phyloP scores from a whole-genome alignment of 2,113 vertebrate genomes.

The Numida meleagris region DNA sequence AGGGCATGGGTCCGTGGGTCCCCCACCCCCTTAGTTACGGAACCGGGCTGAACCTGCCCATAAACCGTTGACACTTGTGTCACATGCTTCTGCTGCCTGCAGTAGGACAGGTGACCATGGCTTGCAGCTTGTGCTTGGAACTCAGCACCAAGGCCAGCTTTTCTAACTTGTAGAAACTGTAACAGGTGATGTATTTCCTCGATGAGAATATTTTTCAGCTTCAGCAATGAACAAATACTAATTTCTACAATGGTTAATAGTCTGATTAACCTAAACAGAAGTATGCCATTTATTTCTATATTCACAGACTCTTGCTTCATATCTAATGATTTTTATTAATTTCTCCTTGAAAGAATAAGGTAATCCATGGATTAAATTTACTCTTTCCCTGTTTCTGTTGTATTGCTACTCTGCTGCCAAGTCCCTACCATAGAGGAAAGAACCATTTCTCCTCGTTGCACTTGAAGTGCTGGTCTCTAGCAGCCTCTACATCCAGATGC shows the following conservation, averaged over 20 bases:
- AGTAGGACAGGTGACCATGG: accelerated
- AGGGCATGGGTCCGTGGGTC: too few relatives aligned
- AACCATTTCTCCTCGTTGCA: background rate
- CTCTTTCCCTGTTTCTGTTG: background rate
- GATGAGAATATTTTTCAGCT: background rate
- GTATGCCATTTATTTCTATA: background rate
- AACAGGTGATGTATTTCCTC: background rate
- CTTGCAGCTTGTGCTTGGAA: too few relatives aligned
- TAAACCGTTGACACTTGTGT: too few relatives aligned
- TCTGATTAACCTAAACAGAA: background rate
- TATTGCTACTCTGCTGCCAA: background rate
- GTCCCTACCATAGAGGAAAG: background rate
- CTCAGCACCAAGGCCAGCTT: background rate
- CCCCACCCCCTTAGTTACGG: too few relatives aligned
- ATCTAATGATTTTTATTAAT: background rate
- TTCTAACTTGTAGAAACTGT: background rate
- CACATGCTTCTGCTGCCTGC: background rate
- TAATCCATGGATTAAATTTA: background rate
- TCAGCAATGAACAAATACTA: background rate
- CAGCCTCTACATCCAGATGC: background rate
- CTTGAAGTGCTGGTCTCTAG: background rate
- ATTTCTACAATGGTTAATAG: background rate
- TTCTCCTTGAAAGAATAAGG: background rate
- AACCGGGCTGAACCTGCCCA: too few relatives aligned
- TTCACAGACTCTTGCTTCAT: background rate